Percentiles rank a stretch among this genome's conserved stretches.
phyloP scores from a whole-genome alignment of 2,888 invertebrate genomes.

The Magallana nippona region DNA sequence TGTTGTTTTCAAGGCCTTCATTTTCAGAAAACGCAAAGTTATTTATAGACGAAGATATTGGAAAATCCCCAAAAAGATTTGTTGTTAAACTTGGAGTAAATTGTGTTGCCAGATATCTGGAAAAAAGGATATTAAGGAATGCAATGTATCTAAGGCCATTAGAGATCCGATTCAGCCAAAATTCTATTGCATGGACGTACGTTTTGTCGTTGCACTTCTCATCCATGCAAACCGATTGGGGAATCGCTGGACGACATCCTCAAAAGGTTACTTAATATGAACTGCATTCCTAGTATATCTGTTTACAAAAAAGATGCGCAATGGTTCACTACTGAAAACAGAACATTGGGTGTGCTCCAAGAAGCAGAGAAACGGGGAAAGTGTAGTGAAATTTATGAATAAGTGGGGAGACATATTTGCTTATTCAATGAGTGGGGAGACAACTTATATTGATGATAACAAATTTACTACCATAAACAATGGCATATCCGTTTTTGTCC shows the following conservation, averaged over 20 bases:
- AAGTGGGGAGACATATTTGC: no score
- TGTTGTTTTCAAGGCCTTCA: no score
- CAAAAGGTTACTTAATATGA: background rate
- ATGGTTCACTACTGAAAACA: constrained; percentile 37
- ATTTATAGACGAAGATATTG: no score
- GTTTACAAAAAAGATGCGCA: background rate
- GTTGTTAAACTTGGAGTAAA: no score
- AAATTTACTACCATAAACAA: constrained; percentile 26
- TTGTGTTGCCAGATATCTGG: no score
- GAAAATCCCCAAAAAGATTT: no score
- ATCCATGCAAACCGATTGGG: constrained; percentile 26
- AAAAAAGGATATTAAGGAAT: no score
- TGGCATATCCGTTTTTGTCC: background rate
- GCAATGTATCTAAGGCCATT: constrained; percentile 36
- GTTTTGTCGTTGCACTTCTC: constrained; percentile 18
- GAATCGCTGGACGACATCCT: constrained; percentile 40
- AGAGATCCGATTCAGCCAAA: constrained; percentile 42
- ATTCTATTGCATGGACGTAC: constrained; percentile 36
- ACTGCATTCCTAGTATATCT: constrained; percentile 33
- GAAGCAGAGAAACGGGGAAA: constrained; percentile 40
- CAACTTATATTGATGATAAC: background rate
- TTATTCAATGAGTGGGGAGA: no score
- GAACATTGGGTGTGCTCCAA: constrained; percentile 43
- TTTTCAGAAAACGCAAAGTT: no score
- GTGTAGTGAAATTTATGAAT: constrained; percentile 1